Percentiles rank a stretch among this genome's conserved stretches.
These are phyloP conservation scores for Aleadryas rufinucha DNA, from an alignment of 2,113 vertebrate genomes.

Conservation along the genomic window DNA sequence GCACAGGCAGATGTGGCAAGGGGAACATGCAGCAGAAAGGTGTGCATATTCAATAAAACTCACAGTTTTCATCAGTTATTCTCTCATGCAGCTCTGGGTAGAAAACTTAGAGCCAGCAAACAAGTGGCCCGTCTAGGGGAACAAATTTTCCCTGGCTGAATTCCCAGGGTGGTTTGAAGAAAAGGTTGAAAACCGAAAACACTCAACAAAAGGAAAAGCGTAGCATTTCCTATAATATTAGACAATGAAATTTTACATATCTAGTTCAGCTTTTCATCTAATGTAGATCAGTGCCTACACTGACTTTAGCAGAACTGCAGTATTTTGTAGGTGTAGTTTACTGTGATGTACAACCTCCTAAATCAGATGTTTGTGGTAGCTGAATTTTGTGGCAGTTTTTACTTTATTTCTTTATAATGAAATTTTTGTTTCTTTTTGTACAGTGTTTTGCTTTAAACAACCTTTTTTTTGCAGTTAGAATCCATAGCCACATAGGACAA, in stretches of 20 bases:
- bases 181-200: background rate
- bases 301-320: background rate
- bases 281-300: background rate
- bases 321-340: background rate
- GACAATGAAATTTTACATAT: background rate
- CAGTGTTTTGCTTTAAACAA: background rate
- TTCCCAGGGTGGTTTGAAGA: background rate
- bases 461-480: background rate
- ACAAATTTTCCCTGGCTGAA: background rate
- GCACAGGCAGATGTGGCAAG: background rate
- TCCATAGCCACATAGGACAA: background rate
- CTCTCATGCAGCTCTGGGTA: background rate
- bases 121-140: background rate
- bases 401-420: background rate
- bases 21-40: background rate
- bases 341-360: background rate
- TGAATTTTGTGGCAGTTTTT: background rate
- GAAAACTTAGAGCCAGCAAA: background rate
- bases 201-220: background rate
- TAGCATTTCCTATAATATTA: background rate
- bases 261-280: background rate
- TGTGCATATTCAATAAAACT: background rate
- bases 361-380: background rate
- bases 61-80: fast-evolving
- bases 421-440: background rate